phyloP scores from a whole-genome alignment of 2,113 vertebrate genomes.

The Melanostigma gelatinosum region DNA sequence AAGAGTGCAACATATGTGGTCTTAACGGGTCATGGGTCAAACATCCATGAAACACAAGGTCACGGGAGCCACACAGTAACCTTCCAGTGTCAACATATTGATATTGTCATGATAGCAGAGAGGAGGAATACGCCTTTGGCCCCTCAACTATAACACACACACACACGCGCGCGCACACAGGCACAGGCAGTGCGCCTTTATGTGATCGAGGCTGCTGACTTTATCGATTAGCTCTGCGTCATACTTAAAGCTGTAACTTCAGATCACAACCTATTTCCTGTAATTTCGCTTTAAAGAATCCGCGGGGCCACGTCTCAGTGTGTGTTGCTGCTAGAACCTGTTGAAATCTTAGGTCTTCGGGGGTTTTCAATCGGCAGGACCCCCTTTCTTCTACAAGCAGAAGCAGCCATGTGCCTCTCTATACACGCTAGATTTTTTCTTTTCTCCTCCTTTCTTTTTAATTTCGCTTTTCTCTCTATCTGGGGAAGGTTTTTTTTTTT shows the following conservation, averaged over 20 bases:
- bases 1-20: constrained; percentile 87
- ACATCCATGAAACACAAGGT: constrained; percentile 88
- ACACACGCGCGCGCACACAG: constrained; percentile 9
- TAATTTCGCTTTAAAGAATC: constrained; percentile 36
- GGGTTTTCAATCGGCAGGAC: constrained; percentile 42
- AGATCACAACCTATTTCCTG: constrained; percentile 12
- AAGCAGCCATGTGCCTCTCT: constrained; percentile 76
- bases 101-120: constrained; percentile 87
- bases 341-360: constrained; percentile 80
- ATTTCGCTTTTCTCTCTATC: constrained; percentile 61
- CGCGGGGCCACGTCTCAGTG: not conserved
- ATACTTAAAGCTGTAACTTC: not conserved
- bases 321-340: constrained; percentile 78
- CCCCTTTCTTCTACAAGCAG: constrained; percentile 49
- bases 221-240: constrained; percentile 21
- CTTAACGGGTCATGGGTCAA: constrained; percentile 91
- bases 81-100: constrained; percentile 90
- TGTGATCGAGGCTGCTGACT: constrained; percentile 28
- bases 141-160: not conserved
- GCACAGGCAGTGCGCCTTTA: not conserved
- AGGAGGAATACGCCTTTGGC: constrained; percentile 53
- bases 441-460: constrained; percentile 44
- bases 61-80: constrained; percentile 84
- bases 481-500: constrained; percentile 80
- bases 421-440: constrained; percentile 61